These are phyloP conservation scores for Parelbella ahira DNA, from an alignment of 2,888 invertebrate species.

Conservation along the genomic window DNA sequence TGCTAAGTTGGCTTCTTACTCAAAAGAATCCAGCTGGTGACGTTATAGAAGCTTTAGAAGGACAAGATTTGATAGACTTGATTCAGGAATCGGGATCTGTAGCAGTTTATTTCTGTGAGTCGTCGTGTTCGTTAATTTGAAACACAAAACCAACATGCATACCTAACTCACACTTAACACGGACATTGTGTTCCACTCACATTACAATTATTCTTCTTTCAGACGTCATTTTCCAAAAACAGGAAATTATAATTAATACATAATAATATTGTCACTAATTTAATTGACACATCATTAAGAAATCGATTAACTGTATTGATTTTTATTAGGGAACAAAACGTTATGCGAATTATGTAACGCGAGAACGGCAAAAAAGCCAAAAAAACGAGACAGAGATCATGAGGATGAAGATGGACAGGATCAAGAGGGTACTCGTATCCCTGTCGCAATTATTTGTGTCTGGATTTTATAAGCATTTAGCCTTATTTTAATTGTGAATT, in stretches of 20 bases:
- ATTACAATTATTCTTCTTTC: too few relatives aligned
- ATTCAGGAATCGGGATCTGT: slow-evolving; percentile 91
- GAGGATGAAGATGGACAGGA: slow-evolving; percentile 69
- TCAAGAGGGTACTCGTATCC: slow-evolving; percentile 60
- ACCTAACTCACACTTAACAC: neutral
- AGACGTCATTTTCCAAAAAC: too few relatives aligned
- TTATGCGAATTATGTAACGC: slow-evolving; percentile 92
- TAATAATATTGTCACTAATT: too few relatives aligned
- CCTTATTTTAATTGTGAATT: slow-evolving; percentile 4
- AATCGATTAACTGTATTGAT: slow-evolving; percentile 52
- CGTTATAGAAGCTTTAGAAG: slow-evolving; percentile 93
- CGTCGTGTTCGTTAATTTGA: neutral
- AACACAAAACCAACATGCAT: neutral
- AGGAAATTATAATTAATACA: too few relatives aligned
- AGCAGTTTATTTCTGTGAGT: slow-evolving; percentile 96
- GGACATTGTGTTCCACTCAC: neutral
- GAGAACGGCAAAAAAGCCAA: slow-evolving; percentile 85
- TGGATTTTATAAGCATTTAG: slow-evolving; percentile 6
- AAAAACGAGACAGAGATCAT: slow-evolving; percentile 80
- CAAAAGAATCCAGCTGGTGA: slow-evolving; percentile 96
- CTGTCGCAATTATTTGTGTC: slow-evolving; percentile 26
- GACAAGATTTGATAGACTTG: slow-evolving; percentile 86
- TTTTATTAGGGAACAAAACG: slow-evolving; percentile 92
- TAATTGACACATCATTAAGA: too few relatives aligned
- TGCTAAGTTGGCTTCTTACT: slow-evolving; percentile 93